Evolutionary conservation across 2,888 invertebrate species (phyloP).

Genomic region (Noctua fimbriata): DNA sequence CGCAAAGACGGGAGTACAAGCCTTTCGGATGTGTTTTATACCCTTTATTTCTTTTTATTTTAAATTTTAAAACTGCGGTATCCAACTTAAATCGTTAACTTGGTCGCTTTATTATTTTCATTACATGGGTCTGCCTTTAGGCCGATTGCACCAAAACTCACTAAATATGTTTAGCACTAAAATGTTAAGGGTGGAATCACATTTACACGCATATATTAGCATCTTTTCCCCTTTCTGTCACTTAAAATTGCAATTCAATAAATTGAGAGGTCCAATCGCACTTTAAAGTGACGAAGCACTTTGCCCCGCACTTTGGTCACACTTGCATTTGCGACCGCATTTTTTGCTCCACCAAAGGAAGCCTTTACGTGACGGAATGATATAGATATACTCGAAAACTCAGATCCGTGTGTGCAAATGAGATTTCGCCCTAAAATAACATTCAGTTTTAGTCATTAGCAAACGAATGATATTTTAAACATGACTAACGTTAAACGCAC

Average conservation of each 20-base stretch:
- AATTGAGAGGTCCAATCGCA: background rate
- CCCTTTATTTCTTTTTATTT: no score
- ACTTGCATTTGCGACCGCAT: background rate
- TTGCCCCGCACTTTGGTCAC: no score
- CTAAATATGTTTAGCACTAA: background rate
- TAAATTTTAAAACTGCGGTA: background rate
- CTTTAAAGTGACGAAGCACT: background rate
- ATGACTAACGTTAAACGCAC: background rate
- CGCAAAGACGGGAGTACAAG: no score
- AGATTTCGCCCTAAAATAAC: background rate
- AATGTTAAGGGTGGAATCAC: background rate
- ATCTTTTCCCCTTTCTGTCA: background rate
- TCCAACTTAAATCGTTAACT: background rate
- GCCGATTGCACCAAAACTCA: background rate
- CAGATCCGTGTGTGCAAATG: background rate
- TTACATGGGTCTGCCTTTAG: background rate
- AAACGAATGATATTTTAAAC: background rate
- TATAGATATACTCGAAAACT: background rate
- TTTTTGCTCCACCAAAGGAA: background rate
- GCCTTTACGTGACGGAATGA: background rate
- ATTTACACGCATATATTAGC: background rate
- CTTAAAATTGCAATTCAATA: background rate
- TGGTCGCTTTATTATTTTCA: background rate
- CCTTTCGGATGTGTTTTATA: no score
- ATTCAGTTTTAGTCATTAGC: background rate